These are phyloP conservation scores for Lepus oiostolus DNA, from an alignment of 2,797 vertebrate genomes.

Conservation along the genomic window DNA sequence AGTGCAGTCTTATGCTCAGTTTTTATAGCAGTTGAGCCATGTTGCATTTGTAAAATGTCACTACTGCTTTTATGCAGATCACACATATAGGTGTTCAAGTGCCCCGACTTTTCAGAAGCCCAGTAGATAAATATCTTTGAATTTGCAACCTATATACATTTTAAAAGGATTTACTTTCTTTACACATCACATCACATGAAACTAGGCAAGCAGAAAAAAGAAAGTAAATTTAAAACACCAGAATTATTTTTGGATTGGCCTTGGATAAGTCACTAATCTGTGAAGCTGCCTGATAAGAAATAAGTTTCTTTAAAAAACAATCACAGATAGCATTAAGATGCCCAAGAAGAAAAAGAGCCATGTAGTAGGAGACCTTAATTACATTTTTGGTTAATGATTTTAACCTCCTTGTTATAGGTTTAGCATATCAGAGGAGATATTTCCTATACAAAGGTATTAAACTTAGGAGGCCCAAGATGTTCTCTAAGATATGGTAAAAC, in stretches of 20 bases:
- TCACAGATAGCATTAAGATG: background rate
- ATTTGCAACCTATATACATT: constrained; percentile 49
- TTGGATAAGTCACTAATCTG: constrained; percentile 42
- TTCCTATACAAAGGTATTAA: constrained; percentile 8
- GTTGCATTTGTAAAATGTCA: constrained; percentile 79
- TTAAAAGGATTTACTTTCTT: constrained; percentile 47
- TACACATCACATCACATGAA: background rate
- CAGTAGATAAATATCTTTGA: constrained; percentile 62
- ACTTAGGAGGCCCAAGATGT: background rate
- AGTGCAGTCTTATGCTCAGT: constrained; percentile 63
- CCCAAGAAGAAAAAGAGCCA: background rate
- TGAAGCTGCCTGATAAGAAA: constrained; percentile 49
- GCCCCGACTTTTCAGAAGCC: constrained; percentile 51
- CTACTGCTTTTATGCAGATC: constrained; percentile 65
- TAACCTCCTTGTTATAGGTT: background rate
- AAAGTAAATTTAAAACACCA: constrained; percentile 45
- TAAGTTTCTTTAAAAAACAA: constrained; percentile 53
- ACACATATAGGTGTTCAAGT: constrained; percentile 57
- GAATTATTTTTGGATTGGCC: background rate
- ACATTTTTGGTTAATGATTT: constrained; percentile 50
- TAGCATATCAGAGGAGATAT: background rate
- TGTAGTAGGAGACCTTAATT: background rate
- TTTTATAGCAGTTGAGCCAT: constrained; percentile 80
- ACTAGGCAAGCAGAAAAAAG: constrained; percentile 1
- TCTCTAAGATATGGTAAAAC: constrained; percentile 41